A percentile compares a stretch with the other conserved stretches of the same genome.
These are phyloP conservation scores for Mycogona germanica DNA, from an alignment of 2,888 invertebrate genomes.

Conservation along the genomic window DNA sequence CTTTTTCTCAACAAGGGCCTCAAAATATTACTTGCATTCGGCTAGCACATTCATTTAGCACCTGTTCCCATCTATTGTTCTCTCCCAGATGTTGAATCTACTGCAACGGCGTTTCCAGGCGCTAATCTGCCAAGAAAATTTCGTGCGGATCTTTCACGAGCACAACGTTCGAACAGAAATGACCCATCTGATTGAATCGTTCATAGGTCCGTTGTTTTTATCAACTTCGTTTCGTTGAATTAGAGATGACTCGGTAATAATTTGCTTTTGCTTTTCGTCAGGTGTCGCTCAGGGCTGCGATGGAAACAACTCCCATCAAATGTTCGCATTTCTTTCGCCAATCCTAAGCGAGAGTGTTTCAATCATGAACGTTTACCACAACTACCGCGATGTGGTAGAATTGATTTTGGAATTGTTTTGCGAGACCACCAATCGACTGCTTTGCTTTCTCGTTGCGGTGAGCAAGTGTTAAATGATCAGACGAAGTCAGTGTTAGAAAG, in stretches of 20 bases:
- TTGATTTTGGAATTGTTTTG: conserved; percentile 58
- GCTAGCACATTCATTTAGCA: too few relatives aligned
- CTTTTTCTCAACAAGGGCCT: too few relatives aligned
- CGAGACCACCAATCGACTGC: conserved; percentile 55
- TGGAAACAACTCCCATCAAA: conserved; percentile 37
- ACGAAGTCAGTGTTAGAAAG: neutral
- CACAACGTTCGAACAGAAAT: conserved; percentile 53
- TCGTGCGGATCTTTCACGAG: conserved; percentile 43
- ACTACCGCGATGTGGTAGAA: conserved; percentile 65
- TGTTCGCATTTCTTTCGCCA: conserved; percentile 49
- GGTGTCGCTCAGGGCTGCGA: conserved; percentile 54
- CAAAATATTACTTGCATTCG: too few relatives aligned
- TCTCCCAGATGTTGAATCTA: conserved; percentile 38
- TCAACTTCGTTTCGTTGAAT: too few relatives aligned
- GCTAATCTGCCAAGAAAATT: conserved; percentile 42
- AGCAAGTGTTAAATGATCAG: too few relatives aligned
- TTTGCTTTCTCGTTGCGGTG: conserved; percentile 45
- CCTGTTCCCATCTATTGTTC: neutral
- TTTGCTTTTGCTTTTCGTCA: conserved; percentile 24
- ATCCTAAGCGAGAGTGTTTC: conserved; percentile 53
- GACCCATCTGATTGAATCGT: conserved; percentile 59
- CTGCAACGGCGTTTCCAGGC: conserved; percentile 44
- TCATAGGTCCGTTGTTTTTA: conserved; percentile 40
- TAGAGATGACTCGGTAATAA: neutral
- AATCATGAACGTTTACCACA: conserved; percentile 60